phyloP scores from a whole-genome alignment of 1,140 invertebrate genomes.

The Drosophila baimaii region DNA sequence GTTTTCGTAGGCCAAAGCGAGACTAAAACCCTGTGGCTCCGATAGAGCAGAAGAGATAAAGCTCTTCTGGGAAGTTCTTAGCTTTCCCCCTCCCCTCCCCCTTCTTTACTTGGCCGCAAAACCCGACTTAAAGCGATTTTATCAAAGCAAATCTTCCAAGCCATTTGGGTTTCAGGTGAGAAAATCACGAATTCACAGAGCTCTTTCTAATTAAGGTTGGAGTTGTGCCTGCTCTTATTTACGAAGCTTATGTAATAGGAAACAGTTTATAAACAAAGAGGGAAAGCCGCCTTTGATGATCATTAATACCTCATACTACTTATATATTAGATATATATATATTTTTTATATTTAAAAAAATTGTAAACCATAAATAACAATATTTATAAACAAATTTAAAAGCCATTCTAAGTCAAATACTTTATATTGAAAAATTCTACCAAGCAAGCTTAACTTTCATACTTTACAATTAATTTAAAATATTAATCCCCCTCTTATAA shows the following conservation, averaged over 20 bases:
- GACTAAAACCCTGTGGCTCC: slow-evolving; percentile 34
- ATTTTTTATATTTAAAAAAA: neutral
- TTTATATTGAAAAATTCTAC: too few species aligned
- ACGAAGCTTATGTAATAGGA: neutral
- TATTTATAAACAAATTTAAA: neutral
- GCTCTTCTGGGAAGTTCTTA: slow-evolving; percentile 41
- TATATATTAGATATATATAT: too few species aligned
- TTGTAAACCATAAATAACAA: neutral
- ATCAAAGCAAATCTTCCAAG: slow-evolving; percentile 26
- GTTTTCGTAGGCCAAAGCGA: slow-evolving; percentile 20
- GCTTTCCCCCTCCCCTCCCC: neutral
- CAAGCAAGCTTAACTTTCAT: neutral
- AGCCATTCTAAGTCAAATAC: too few species aligned
- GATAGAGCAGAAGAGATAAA: slow-evolving; percentile 46
- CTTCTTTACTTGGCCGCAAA: slow-evolving; percentile 11
- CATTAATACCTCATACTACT: too few species aligned
- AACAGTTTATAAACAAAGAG: slow-evolving; percentile 8
- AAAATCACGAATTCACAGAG: slow-evolving; percentile 12
- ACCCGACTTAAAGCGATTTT: slow-evolving; percentile 23
- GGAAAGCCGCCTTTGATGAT: neutral
- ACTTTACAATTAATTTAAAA: neutral
- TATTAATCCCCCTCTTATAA: neutral
- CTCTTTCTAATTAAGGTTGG: slow-evolving; percentile 18
- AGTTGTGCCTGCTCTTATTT: neutral
- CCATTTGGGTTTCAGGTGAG: slow-evolving; percentile 24